These are phyloP conservation scores for Phalanger gymnotis DNA, from an alignment of 2,797 vertebrate genomes.

Conservation along the genomic window DNA sequence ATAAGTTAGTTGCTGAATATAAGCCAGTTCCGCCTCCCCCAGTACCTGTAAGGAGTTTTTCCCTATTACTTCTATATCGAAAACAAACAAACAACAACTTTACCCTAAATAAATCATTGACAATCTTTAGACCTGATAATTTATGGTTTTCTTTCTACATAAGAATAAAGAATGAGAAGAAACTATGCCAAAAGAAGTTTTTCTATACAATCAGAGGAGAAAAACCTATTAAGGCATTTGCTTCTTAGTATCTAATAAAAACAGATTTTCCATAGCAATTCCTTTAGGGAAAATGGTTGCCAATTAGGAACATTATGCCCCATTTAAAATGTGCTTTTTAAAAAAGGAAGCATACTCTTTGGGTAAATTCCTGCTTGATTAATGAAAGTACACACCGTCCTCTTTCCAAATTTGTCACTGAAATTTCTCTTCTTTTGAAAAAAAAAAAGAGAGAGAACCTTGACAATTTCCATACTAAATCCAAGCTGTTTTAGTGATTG, in stretches of 20 bases:
- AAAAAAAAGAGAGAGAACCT: constrained; percentile 20
- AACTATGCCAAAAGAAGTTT: constrained; percentile 33
- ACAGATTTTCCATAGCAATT: constrained; percentile 35
- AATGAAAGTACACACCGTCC: constrained; percentile 31
- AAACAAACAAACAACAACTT: neutral
- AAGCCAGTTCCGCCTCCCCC: neutral
- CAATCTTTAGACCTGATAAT: constrained; percentile 21
- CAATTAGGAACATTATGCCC: constrained; percentile 47
- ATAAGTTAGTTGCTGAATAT: neutral
- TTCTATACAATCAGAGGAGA: constrained; percentile 31
- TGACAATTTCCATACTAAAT: neutral
- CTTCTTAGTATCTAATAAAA: constrained; percentile 53
- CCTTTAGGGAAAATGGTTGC: constrained; percentile 56
- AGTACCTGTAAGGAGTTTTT: neutral
- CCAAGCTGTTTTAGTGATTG: constrained; percentile 37
- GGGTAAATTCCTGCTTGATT: constrained; percentile 25
- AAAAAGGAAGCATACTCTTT: constrained; percentile 63
- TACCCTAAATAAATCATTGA: constrained; percentile 54
- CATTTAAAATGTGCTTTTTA: constrained; percentile 64
- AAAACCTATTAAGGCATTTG: constrained; percentile 37
- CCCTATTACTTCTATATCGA: neutral
- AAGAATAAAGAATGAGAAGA: neutral
- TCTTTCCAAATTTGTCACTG: constrained; percentile 15
- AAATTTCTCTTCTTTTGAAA: constrained; percentile 40
- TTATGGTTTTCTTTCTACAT: constrained; percentile 15